A percentile compares a stretch with the other conserved stretches of the same genome.
phyloP scores from a whole-genome alignment of 2,888 invertebrate species.

The Ametastegia equiseti region DNA sequence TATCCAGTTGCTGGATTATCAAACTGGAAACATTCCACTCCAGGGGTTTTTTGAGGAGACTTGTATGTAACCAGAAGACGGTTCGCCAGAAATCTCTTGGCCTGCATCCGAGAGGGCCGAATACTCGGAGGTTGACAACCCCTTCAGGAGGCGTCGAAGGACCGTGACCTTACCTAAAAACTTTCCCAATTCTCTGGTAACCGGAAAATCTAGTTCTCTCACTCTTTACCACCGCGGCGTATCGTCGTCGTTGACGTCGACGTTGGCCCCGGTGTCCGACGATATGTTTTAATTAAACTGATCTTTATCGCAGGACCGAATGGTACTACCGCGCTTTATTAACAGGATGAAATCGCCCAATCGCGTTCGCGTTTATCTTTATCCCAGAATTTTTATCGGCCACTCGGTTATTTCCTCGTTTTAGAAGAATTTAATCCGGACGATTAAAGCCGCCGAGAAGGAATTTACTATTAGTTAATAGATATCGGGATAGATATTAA shows the following conservation, averaged over 20 bases:
- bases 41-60: no score
- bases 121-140: constrained; percentile 58
- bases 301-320: constrained; percentile 8
- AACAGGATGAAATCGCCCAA: background rate
- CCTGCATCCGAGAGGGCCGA: background rate
- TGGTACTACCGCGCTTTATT: background rate
- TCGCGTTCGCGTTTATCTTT: background rate
- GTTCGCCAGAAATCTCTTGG: no score
- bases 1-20: no score
- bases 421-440: background rate
- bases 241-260: constrained; percentile 44
- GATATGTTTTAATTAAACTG: constrained; percentile 50
- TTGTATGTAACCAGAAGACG: no score
- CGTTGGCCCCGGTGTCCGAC: background rate
- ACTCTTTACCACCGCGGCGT: constrained; percentile 52
- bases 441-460: background rate
- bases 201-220: constrained; percentile 60
- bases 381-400: background rate
- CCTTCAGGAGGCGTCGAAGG: constrained; percentile 59
- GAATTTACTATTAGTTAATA: background rate
- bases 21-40: no score
- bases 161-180: constrained; percentile 63
- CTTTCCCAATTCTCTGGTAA: constrained; percentile 60
- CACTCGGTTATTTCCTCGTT: background rate
- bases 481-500: background rate